phyloP scores from a whole-genome alignment of 2,888 invertebrate genomes.

The Phengaris arion region DNA sequence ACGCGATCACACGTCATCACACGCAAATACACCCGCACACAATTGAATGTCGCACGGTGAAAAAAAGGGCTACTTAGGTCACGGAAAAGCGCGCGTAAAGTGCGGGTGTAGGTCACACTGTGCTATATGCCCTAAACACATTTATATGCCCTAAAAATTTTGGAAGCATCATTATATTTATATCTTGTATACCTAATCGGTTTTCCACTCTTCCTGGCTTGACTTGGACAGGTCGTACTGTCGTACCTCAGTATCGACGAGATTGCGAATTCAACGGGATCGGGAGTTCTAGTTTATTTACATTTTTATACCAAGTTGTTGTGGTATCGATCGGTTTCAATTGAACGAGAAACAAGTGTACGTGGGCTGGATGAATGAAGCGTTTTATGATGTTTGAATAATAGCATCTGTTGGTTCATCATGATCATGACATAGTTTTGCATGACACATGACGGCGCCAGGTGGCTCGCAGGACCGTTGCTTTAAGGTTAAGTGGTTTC shows the following conservation, averaged over 20 bases:
- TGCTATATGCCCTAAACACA: no score
- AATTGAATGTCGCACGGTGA: no score
- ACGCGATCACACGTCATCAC: no score
- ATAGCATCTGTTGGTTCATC: background rate
- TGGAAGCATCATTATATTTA: slow-evolving; percentile 31
- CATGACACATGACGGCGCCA: no score
- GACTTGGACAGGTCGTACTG: no score
- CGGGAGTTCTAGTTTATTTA: background rate
- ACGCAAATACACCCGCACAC: no score
- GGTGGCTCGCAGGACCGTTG: no score
- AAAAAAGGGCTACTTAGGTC: no score
- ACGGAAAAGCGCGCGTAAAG: no score
- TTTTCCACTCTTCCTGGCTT: background rate
- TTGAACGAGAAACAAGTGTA: slow-evolving; percentile 9
- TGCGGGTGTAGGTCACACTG: no score
- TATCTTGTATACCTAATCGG: background rate
- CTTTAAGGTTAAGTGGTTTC: no score
- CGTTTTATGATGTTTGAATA: background rate
- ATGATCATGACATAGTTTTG: background rate
- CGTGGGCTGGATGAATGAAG: background rate
- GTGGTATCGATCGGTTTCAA: background rate
- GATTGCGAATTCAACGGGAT: background rate
- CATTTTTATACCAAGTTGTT: slow-evolving; percentile 3
- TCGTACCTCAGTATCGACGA: background rate
- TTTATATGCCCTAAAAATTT: slow-evolving; percentile 4